phyloP scores from a whole-genome alignment of 2,888 invertebrate genomes.

The Strigamia crassipes region DNA sequence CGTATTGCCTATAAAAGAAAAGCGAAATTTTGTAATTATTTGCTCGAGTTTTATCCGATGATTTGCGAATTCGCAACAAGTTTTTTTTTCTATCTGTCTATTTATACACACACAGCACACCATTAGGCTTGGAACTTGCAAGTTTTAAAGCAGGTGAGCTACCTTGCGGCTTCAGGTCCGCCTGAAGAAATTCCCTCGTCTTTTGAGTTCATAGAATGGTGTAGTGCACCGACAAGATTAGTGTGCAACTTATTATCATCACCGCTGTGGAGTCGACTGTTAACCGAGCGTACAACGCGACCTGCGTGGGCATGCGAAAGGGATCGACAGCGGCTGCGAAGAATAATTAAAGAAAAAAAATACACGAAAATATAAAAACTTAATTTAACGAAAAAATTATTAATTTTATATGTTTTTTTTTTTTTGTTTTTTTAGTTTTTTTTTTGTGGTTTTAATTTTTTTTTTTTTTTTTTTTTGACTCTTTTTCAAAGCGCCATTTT shows the following conservation, averaged over 20 bases:
- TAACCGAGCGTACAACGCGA: not conserved
- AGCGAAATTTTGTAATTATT: no score
- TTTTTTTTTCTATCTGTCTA: not conserved
- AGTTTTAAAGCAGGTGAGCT: not conserved
- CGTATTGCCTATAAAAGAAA: conserved; percentile 41
- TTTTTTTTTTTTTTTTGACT: not conserved
- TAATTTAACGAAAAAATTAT: no score
- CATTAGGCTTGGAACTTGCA: not conserved
- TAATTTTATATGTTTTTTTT: no score
- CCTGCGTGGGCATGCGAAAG: not conserved
- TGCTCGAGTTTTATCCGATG: no score
- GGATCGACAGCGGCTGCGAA: not conserved
- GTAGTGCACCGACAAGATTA: not conserved
- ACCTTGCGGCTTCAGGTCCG: conserved; percentile 57
- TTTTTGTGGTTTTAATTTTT: no score
- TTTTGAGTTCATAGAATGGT: conserved; percentile 57
- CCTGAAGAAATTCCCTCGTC: conserved; percentile 54
- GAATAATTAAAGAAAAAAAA: no score
- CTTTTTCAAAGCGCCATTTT: not conserved
- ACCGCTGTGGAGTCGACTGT: not conserved
- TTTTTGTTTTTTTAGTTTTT: no score
- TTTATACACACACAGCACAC: not conserved
- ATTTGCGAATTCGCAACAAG: no score
- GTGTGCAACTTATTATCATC: not conserved
- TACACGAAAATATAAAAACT: no score